Evolutionary conservation across 2,113 vertebrate species (phyloP).

Genomic region (Nestor notabilis): DNA sequence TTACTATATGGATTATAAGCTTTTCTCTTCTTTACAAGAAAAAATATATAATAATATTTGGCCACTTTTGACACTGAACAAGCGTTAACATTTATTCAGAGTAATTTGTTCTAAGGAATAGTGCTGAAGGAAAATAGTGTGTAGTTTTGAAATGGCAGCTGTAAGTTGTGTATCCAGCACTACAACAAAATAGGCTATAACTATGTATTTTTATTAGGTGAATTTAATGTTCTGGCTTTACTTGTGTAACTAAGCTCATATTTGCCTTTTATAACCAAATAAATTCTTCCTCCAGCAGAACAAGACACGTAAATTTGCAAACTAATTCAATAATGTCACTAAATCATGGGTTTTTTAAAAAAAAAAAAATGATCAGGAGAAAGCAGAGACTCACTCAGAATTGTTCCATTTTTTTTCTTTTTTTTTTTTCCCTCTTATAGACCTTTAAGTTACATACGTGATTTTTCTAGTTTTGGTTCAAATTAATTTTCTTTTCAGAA

Average conservation of each 20-base stretch:
- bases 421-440: neutral
- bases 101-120: neutral
- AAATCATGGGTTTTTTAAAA: neutral
- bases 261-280: neutral
- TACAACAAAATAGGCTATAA: neutral
- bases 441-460: neutral
- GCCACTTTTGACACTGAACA: neutral
- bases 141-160: neutral
- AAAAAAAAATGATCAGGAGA: neutral
- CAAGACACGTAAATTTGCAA: neutral
- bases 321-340: neutral
- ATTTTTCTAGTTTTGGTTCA: neutral
- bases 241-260: neutral
- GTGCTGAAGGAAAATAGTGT: neutral
- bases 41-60: neutral
- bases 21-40: neutral
- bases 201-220: neutral
- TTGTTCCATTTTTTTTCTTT: neutral
- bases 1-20: neutral
- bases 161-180: neutral
- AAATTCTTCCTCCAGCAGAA: neutral
- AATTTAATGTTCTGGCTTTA: neutral
- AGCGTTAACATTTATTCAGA: neutral
- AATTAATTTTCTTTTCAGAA: conserved; percentile 18
- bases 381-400: neutral